Evolutionary conservation across 2,113 vertebrate genomes (phyloP), one percentile per base, ranked within the genome.

Genomic region (Origma solitaria): DNA sequence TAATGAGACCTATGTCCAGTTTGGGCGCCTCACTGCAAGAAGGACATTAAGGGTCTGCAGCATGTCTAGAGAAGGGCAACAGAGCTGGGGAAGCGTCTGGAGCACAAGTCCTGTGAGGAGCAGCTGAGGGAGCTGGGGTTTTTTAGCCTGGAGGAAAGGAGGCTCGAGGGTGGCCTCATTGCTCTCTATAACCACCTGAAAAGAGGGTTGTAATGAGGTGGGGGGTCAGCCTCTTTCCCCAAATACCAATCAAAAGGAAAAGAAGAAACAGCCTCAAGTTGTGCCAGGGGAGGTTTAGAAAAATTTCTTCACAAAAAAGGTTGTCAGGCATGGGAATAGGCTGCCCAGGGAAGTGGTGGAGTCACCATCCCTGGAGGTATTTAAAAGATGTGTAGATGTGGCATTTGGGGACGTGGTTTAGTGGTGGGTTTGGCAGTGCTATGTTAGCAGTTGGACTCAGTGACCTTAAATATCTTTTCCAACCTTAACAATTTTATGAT

Each of bases 41-140:
- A 21, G 12, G n/a, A 15, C 6, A 22, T 0, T 47, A 38, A 47
- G 11, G 24, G 0, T 11, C 70, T 53, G n/a, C 24, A 68, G 20
- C 0, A 0, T 27, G 24, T 2, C 16, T 30, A 61, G n/a, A 82
- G 66, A 9, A 68, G 3, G 18, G 1, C 7, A 73, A 1, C 0
- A 1, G 1, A 61, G n/a, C 25, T 76, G 30, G 20, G 5, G 54
- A 40, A 54, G 40, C 4, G 6, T 40, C 38, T 76, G 54, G 17
- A 76, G 14, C 14, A 47, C 33, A 61, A 19, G 7, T 4, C 5
- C 8, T 22, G 0, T 31, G 28, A 60, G 24, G 13, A 51, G 2
- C 1, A 4, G 24, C 30, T 75, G n/a, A 68, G 14, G 28, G 24
- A 47, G 17, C 45, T 47, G 20, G 16, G 20, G 4, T 1, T 45